Evolutionary conservation across 30 jellyfish, hydroid and myxozoan species (phyloP), one percentile per base, ranked within the genome.

Genomic region (Turritopsis dohrnii): DNA sequence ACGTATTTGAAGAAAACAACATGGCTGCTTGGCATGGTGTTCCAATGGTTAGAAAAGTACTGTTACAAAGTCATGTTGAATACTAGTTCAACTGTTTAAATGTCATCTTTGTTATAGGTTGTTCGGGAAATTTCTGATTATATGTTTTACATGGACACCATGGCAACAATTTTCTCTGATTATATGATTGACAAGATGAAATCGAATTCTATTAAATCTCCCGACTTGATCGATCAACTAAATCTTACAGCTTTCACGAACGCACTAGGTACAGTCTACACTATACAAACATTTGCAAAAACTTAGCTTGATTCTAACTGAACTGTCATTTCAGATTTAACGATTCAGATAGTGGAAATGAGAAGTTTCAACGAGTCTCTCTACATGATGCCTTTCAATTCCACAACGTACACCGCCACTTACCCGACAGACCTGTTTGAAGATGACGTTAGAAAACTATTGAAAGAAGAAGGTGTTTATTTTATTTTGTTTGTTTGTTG

Each of bases 211-310:
- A 53, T 86, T 29, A 65, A 80, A 13, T 71, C 75, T 3, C 98
- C 98, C 21, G 90, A 88, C 21, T 71, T 75, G 69, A 30, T 84
- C 16, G 73, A 81, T 19, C 65, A 52, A 24, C 93, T 88, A 26
- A 72, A 75, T 18, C 8, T 80, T 21, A 3, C 60, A 41, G 5
- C 60, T 3, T 3, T 3, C 60, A 41, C 60, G 13, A 41, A 41
- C 13, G 60, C 60, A 13, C 60, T 41, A 41, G 60, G 60, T 41
- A 41, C 60, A 13, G 60, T 41, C 5, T 41, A 3, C 13, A 13
- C 65, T 23, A 16, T 52, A 24, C 18, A n/a, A n/a, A n/a, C n/a
- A n/a, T n/a, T n/a, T n/a, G n/a, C n/a, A n/a, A n/a, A n/a, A n/a
- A n/a, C n/a, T n/a, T n/a, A n/a, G n/a, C n/a, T n/a, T n/a, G n/a